These are phyloP conservation scores for Sphyrna mokarran DNA, from an alignment of 2,113 vertebrate genomes.

Conservation along the genomic window DNA sequence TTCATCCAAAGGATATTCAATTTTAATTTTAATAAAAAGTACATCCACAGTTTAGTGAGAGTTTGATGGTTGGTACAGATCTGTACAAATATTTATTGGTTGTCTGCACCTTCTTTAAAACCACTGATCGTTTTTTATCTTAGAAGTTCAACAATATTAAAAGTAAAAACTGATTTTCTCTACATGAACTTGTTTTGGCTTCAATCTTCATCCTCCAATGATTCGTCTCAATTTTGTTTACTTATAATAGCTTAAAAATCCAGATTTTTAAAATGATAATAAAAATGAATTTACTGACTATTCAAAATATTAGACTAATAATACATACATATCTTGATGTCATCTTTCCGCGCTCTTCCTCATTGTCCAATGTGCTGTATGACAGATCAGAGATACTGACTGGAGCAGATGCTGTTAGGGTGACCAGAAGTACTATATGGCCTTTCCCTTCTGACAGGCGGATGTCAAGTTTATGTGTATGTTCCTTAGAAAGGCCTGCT, in stretches of 20 bases:
- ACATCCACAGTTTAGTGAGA: not conserved
- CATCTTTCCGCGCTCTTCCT: constrained; percentile 75
- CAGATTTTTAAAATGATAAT: not conserved
- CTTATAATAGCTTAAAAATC: not conserved
- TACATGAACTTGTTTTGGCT: not conserved
- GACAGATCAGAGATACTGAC: constrained; percentile 87
- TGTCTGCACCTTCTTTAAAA: not conserved
- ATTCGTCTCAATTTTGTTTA: not conserved
- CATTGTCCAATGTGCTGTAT: constrained; percentile 77
- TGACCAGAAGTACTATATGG: constrained; percentile 78
- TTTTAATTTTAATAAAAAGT: not conserved
- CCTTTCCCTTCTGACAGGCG: constrained; percentile 83
- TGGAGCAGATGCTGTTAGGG: constrained; percentile 85
- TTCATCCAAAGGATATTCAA: not conserved
- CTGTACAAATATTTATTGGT: not conserved
- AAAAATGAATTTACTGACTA: not conserved
- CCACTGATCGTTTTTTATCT: not conserved
- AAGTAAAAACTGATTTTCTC: not conserved
- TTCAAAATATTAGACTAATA: constrained; percentile 39
- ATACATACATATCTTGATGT: constrained; percentile 84
- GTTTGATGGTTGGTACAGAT: not conserved
- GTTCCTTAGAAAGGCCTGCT: constrained; percentile 77
- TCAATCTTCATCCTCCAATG: not conserved
- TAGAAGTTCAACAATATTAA: not conserved
- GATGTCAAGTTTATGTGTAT: constrained; percentile 84